phyloP scores from a whole-genome alignment of 92 coral and sea anemone species.

The Metridium senile region DNA sequence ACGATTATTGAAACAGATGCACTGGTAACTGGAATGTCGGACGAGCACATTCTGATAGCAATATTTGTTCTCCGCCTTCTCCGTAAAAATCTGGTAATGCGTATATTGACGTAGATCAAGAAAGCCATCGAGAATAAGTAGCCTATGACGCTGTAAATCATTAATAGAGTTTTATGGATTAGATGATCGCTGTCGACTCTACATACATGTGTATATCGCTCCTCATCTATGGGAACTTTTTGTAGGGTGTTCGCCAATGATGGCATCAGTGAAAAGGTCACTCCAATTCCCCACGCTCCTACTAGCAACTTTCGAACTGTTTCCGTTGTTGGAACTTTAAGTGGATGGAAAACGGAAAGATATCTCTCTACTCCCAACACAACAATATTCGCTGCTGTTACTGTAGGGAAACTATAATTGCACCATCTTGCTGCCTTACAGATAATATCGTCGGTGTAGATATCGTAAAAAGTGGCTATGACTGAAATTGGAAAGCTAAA shows the following conservation, averaged over 20 bases:
- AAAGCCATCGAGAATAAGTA: neutral
- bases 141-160: neutral
- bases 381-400: neutral
- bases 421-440: neutral
- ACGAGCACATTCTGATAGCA: too few species aligned
- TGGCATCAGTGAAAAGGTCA: neutral
- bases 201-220: neutral
- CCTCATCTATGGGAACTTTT: neutral
- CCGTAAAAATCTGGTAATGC: neutral
- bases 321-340: neutral
- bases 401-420: neutral
- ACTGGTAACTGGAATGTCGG: neutral
- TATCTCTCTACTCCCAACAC: neutral
- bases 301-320: neutral
- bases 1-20: neutral
- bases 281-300: neutral
- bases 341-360: neutral
- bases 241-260: neutral
- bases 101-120: neutral
- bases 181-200: neutral
- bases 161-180: neutral
- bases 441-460: neutral
- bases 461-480: neutral
- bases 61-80: neutral
- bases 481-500: neutral